Base-by-base conservation (phyloP, 2,113 vertebrate genomes). In the Cepphus grylle region DNA sequence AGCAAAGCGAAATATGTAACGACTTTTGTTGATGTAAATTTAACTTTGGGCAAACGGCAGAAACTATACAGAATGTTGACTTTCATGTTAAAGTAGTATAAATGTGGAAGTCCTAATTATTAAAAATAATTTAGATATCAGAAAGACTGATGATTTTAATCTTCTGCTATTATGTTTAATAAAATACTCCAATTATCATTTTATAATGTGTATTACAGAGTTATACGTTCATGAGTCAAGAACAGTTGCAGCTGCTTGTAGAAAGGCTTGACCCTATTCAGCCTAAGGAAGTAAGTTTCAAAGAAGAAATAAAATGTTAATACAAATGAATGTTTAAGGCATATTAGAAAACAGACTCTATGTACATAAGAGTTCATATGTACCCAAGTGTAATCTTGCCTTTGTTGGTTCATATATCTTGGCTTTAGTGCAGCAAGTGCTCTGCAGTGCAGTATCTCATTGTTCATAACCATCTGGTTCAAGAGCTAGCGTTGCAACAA, bases 191-290 rank as follows among this genome's bases (percentile, higher is more conserved):
- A 96, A 91, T 90, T 15, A 70, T 70, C 10, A 20, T 96, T 96
- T 95, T 86, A 62, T 73, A 89, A 95, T 94, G 15, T 96, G 8
- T 91, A 59, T 97, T 98, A 32, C 97, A 99, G 99, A 99, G 99
- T 97, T 99, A 99, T 18, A 98, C 98, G 0, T 99, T 99, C 95
- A 99, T 99, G 98, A 98, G 98, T 98, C 99, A 99, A 93, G 99
- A 99, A 95, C 99, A 99, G 95, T 97, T 99, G 74, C 99, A 99
- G 49, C 94, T 98, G 73, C 98, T 99, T 91, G 94, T 98, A 88
- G 99, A 99, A 95, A 98, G 98, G 66, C 98, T 99, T 67, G 99
- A 99, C 93, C 97, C 98, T 63, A 95, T 96, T 85, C 98, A 99
- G 47, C 98, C 99, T 61, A 99, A 98, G 97, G 99, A 99, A 98